Evolutionary conservation across 2,888 invertebrate species (phyloP), one percentile per base, ranked within the genome.

Genomic region (Polietes domitor): DNA sequence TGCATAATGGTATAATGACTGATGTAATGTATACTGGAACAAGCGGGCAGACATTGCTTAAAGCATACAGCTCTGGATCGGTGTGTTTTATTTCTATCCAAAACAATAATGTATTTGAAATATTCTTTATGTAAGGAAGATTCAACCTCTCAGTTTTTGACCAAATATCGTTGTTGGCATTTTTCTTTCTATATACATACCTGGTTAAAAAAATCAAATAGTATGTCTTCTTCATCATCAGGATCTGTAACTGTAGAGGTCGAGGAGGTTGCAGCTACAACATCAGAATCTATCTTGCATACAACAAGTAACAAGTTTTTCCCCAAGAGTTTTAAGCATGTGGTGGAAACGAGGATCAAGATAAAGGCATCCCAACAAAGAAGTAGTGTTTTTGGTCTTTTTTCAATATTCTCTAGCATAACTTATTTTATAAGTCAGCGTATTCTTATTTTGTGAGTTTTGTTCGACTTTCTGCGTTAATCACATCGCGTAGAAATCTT

Each of bases 401-500:
- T 81, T 61, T 72, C 61, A 19, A 77, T 50, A 26, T 43, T 72
- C 2, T 63, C 19, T 3, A 50, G 26, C n/a, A 77, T 24, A 12
- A 37, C 71, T 26, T 32, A 76, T 76, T 77, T 76, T 81, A 12
- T 70, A n/a, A 7, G 43, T 2, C 0, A 70, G n/a, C 7, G 2
- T 12, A 6, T 61, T 47, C 0, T 12, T 41, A 10, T 76, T 55
- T 24, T n/a, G 10, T 26, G 17, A 10, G 19, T 58, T 63, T 43
- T 70, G 37, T 15, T 75, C 21, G 15, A 81, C 19, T n/a, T 70
- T 24, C 50, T 76, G 24, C 3, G 10, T 1, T 19, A 81, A 9
- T 73, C 81, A 81, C 17, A 72, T 61, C n/a, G 71, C 71, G 53
- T 76, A 80, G 71, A 81, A 81, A 63, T 76, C 50, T 4, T 76